phyloP scores from a whole-genome alignment of 2,888 invertebrate species.

The Leptothorax acervorum region DNA sequence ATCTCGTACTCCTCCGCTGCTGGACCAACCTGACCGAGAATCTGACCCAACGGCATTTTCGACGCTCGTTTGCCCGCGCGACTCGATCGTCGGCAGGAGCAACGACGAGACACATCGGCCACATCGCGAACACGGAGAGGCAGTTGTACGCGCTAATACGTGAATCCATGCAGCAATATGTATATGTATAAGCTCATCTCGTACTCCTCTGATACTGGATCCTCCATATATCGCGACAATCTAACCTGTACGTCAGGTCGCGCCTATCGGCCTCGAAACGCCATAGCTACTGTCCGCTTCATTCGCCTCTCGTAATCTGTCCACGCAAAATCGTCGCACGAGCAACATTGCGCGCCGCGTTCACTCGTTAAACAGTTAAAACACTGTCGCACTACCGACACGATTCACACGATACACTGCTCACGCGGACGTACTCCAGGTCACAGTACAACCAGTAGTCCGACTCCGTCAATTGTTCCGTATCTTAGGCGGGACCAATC shows the following conservation, averaged over 20 bases:
- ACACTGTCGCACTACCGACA: neutral
- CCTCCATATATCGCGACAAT: neutral
- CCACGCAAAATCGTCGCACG: neutral
- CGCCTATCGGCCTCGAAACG: neutral
- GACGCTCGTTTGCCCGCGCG: neutral
- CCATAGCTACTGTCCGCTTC: neutral
- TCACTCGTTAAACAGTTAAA: neutral
- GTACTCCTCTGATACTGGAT: no score
- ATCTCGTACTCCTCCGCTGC: neutral
- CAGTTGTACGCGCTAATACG: no score
- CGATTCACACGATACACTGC: neutral
- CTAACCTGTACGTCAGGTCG: neutral
- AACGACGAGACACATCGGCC: no score
- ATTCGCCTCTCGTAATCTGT: neutral
- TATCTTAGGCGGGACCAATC: no score
- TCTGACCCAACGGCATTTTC: neutral
- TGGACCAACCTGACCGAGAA: no score
- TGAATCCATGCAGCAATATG: no score
- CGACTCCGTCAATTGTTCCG: no score
- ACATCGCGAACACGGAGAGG: no score
- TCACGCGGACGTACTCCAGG: neutral
- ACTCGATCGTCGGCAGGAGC: no score
- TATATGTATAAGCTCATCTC: no score
- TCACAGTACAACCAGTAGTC: no score
- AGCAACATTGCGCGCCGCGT: neutral